Percentiles rank a stretch among this genome's conserved stretches.
Conservation (phyloP, 2,888 invertebrate species). For the Drosophila anomelani region DNA sequence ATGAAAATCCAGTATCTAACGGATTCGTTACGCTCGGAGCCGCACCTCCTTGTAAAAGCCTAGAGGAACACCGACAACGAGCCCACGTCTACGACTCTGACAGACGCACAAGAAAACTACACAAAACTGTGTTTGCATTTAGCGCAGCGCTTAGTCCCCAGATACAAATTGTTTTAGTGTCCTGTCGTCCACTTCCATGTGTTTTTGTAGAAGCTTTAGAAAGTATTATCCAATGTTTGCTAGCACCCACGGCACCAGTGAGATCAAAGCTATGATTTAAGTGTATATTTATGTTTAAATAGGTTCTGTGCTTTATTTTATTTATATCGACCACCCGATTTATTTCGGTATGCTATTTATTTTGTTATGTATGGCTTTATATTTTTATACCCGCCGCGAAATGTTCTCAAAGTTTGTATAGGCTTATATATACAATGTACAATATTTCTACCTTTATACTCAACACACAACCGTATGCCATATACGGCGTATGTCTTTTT, state of each 20-base stretch:
- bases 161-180: conserved; percentile 26
- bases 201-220: conserved; percentile 51
- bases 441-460: conserved; percentile 44
- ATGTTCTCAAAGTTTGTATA: conserved; percentile 58
- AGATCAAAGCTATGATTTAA: conserved; percentile 50
- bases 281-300: conserved; percentile 48
- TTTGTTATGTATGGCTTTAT: conserved; percentile 41
- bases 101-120: conserved; percentile 30
- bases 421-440: conserved; percentile 34
- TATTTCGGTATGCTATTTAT: conserved; percentile 33
- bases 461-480: conserved; percentile 13
- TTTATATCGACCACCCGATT: conserved; percentile 43
- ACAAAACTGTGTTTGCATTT: conserved; percentile 61
- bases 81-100: conserved; percentile 13
- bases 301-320: conserved; percentile 53
- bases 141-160: conserved; percentile 43
- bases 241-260: conserved; percentile 37
- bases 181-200: conserved; percentile 10
- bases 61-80: conserved; percentile 38
- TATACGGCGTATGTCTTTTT: conserved; percentile 27
- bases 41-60: conserved; percentile 83
- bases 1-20: conserved; percentile 85
- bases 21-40: conserved; percentile 84
- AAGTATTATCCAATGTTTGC: conserved; percentile 61
- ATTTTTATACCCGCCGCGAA: conserved; percentile 21